Evolutionary conservation across 2,888 invertebrate species (phyloP), one percentile per base, ranked within the genome.

Genomic region (Penaeus monodon): DNA sequence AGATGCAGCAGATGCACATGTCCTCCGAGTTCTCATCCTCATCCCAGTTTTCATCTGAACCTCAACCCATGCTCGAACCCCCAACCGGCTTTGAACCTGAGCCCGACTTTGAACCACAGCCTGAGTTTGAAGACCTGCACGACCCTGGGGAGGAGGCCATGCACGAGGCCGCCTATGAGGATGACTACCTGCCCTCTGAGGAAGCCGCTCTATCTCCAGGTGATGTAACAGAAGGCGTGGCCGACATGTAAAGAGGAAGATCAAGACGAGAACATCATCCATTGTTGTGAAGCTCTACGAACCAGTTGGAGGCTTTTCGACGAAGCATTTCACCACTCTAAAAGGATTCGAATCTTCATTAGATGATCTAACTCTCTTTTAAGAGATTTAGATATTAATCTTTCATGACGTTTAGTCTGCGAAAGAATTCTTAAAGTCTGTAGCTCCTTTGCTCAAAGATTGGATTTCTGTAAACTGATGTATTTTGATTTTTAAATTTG

Each of bases 21-120:
- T 64, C 86, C 78, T 86, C 86, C 29, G 81, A 77, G 57, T 81
- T 76, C 24, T 84, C 84, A n/a, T 80, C 85, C 12, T 70, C 70
- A 27, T 76, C 76, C 44, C 33, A 29, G 7, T 33, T 73, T 29
- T 27, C 73, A 70, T 86, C 86, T 38, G 70, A 73, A 74, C 33
- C 84, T 68, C 64, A 78, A 14, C 66, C 65, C 20, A 33, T 44
- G 33, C 38, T 57, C 68, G 33, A 68, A n/a, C 73, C 74, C 44
- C 73, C 70, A 20, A n/a, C 78, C 24, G 66, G 27, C 49, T 44
- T 78, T 66, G 64, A 38, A 64, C 66, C 76, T 22, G 66, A 84
- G 64, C 44, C 76, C 38, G 76, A 76, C n/a, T 76, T 64, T 64
- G 80, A 64, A 63, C 49, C 38, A 44, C 76, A 76, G 76, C 33